These are phyloP conservation scores for Hyposoter dolosus DNA, from an alignment of 2,888 invertebrate genomes.

Conservation along the genomic window DNA sequence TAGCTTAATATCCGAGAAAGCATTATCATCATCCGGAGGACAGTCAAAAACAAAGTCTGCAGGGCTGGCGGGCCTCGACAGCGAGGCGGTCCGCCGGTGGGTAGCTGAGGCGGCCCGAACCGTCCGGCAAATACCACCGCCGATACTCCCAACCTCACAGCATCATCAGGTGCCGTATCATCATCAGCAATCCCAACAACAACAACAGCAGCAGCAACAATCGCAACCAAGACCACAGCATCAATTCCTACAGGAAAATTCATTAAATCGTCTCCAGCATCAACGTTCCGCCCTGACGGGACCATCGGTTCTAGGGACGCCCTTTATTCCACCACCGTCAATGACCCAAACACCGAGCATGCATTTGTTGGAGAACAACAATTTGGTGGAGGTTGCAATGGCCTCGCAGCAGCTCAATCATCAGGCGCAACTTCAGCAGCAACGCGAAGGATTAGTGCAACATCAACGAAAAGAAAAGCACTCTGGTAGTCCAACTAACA, in stretches of 20 bases:
- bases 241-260: slow-evolving; percentile 70
- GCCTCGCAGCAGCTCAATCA: slow-evolving; percentile 78
- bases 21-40: slow-evolving; percentile 80
- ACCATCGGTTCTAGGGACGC: slow-evolving; percentile 74
- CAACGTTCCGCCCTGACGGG: slow-evolving; percentile 72
- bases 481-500: slow-evolving; percentile 85
- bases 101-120: slow-evolving; percentile 87
- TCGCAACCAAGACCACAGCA: slow-evolving; percentile 51
- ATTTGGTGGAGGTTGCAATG: slow-evolving; percentile 80
- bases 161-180: slow-evolving; percentile 75
- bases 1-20: slow-evolving; percentile 81
- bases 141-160: slow-evolving; percentile 77
- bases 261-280: slow-evolving; percentile 72
- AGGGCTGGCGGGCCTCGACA: slow-evolving; percentile 88
- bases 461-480: slow-evolving; percentile 81
- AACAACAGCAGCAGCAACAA: slow-evolving; percentile 46
- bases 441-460: slow-evolving; percentile 72
- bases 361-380: slow-evolving; percentile 83
- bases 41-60: slow-evolving; percentile 81
- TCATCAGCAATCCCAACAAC: slow-evolving; percentile 67
- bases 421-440: slow-evolving; percentile 70
- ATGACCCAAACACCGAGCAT: slow-evolving; percentile 84
- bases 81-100: slow-evolving; percentile 87
- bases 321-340: slow-evolving; percentile 77
- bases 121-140: slow-evolving; percentile 81